phyloP scores from a whole-genome alignment of 2,888 invertebrate genomes.

The Andrena trimmerana region DNA sequence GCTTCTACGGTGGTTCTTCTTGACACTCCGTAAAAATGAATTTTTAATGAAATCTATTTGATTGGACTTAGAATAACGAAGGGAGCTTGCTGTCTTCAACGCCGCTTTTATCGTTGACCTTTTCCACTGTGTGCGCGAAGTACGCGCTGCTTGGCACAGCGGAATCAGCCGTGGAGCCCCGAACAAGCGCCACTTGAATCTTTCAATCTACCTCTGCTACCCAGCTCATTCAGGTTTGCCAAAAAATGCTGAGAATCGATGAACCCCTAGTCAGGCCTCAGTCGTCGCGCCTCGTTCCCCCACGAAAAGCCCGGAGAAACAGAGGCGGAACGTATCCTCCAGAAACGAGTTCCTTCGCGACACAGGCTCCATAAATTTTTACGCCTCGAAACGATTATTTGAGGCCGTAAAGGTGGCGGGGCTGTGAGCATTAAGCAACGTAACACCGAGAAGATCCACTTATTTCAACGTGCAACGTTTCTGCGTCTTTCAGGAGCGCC shows the following conservation, averaged over 20 bases:
- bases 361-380: slow-evolving; percentile 17
- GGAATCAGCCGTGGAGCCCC: background rate
- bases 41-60: no score
- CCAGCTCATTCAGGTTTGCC: slow-evolving; percentile 15
- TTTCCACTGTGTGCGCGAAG: background rate
- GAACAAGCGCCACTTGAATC: slow-evolving; percentile 17
- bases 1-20: no score
- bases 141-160: background rate
- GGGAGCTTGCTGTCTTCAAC: no score
- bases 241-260: slow-evolving; percentile 40
- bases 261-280: background rate
- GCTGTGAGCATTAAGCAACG: background rate
- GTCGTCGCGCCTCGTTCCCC: background rate
- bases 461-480: slow-evolving; percentile 1
- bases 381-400: slow-evolving; percentile 21
- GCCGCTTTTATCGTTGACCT: slow-evolving; percentile 3
- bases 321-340: background rate
- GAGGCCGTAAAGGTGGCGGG: slow-evolving; percentile 8
- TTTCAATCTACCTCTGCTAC: background rate
- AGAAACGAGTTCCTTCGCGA: slow-evolving; percentile 3
- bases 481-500: background rate
- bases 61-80: no score
- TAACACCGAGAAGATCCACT: background rate
- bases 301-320: background rate
- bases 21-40: no score